Base-by-base conservation (phyloP, 2,888 invertebrate species). In the Drosophila koepferae region DNA sequence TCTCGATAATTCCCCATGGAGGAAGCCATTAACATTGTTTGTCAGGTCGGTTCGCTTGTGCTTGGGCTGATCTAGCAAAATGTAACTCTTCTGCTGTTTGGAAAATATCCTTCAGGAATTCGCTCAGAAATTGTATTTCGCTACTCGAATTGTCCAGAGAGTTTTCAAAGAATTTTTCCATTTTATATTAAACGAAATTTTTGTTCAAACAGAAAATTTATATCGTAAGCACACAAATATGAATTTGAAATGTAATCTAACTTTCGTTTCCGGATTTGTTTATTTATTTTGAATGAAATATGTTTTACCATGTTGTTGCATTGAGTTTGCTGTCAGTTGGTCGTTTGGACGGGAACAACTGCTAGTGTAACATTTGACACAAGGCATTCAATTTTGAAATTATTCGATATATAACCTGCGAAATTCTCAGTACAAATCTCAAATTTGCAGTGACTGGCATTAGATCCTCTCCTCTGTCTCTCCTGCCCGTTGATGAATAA, bases 371-470 rank as follows among this genome's bases (percentile, higher is more conserved):
- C 20, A 41, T 34, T 38, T 44, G 41, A 58, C 53, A 63, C n/a
- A 16, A 38, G 53, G 48, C 61, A 63, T 65, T 77, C 44, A 70
- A 71, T 64, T 74, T 60, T 20, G 48, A 74, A 77, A 60, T 61
- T 67, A 65, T 78, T 78, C 20, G 23, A 72, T n/a, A 43, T 23
- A 48, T 20, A 49, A 43, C 20, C 28, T 46, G 28, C 56, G 46
- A 74, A 74, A 75, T 65, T 81, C 36, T 65, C 28, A 59, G 74
- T 53, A 40, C 48, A 67, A 65, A 54, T 68, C 58, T 43, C 4
- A 81, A 77, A 72, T 72, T 79, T 66, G 46, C 51, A 69, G 65
- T 67, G 38, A 64, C 16, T 53, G 61, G 66, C 59, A 66, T 12
- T 40, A 16, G 49, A 14, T 67, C 54, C 28, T 28, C 18, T 10